A percentile compares a stretch with the other conserved stretches of the same genome.
Evolutionary conservation across 2,888 invertebrate species (phyloP).

Genomic region (Perdita meconis): DNA sequence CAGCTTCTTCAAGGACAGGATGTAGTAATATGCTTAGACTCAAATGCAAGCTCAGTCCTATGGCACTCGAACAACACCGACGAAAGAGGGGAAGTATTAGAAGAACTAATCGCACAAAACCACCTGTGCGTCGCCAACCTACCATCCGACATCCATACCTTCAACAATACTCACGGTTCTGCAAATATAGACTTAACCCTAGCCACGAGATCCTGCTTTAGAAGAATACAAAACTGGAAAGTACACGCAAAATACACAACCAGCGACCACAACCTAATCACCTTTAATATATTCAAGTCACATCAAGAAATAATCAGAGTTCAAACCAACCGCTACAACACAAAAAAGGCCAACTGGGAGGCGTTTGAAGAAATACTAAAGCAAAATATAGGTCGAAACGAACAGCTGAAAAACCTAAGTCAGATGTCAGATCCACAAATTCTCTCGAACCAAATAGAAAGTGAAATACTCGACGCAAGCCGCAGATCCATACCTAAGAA

Average conservation of each 20-base stretch:
- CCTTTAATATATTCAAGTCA: background rate
- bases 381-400: background rate
- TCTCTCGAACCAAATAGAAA: background rate
- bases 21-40: background rate
- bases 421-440: background rate
- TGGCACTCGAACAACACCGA: background rate
- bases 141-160: background rate
- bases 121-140: background rate
- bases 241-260: background rate
- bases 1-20: background rate
- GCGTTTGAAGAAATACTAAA: background rate
- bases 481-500: background rate
- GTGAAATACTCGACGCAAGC: background rate
- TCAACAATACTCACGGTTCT: background rate
- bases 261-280: slow-evolving; percentile 25
- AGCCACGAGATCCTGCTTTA: background rate
- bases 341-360: slow-evolving; percentile 25
- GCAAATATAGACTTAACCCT: slow-evolving; percentile 23
- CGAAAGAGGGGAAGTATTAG: background rate
- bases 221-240: background rate
- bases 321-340: too few species aligned
- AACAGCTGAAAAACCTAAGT: too few species aligned
- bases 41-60: slow-evolving; percentile 6
- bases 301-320: too few species aligned
- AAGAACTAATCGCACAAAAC: background rate